Percentiles rank a stretch among this genome's conserved stretches.
These are phyloP conservation scores for Sphaerophoria rueppellii DNA, from an alignment of 2,888 invertebrate genomes.

Conservation along the genomic window DNA sequence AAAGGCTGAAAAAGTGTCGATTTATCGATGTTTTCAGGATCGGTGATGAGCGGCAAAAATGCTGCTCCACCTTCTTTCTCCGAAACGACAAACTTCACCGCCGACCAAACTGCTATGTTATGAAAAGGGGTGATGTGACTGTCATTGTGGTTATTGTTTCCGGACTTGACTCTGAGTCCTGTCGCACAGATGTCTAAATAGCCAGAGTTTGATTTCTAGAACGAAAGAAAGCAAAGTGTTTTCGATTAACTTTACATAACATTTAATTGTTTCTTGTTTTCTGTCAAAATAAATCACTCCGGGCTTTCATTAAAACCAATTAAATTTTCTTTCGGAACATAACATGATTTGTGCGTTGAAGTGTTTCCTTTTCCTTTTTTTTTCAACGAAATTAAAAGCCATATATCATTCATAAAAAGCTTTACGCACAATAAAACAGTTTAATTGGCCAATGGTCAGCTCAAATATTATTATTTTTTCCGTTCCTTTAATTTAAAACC, in stretches of 20 bases:
- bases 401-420: too few relatives aligned
- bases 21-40: slow-evolving; percentile 90
- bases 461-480: too few relatives aligned
- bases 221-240: neutral
- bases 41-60: slow-evolving; percentile 92
- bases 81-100: slow-evolving; percentile 91
- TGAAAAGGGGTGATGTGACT: slow-evolving; percentile 90
- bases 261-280: too few relatives aligned
- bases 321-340: too few relatives aligned
- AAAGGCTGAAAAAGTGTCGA: slow-evolving; percentile 85
- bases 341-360: too few relatives aligned
- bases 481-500: too few relatives aligned
- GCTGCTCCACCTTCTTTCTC: slow-evolving; percentile 86
- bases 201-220: slow-evolving; percentile 79
- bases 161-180: slow-evolving; percentile 89
- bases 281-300: too few relatives aligned
- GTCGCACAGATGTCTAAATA: slow-evolving; percentile 81
- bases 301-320: too few relatives aligned
- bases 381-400: too few relatives aligned
- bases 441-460: too few relatives aligned
- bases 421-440: too few relatives aligned
- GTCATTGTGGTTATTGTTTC: slow-evolving; percentile 74
- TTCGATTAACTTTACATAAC: neutral
- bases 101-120: slow-evolving; percentile 96
- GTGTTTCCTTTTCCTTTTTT: too few relatives aligned